A percentile compares a stretch with the other conserved stretches of the same genome.
These are phyloP conservation scores for Gymnoscopelus microlampas DNA, from an alignment of 2,797 vertebrate species.

Conservation along the genomic window DNA sequence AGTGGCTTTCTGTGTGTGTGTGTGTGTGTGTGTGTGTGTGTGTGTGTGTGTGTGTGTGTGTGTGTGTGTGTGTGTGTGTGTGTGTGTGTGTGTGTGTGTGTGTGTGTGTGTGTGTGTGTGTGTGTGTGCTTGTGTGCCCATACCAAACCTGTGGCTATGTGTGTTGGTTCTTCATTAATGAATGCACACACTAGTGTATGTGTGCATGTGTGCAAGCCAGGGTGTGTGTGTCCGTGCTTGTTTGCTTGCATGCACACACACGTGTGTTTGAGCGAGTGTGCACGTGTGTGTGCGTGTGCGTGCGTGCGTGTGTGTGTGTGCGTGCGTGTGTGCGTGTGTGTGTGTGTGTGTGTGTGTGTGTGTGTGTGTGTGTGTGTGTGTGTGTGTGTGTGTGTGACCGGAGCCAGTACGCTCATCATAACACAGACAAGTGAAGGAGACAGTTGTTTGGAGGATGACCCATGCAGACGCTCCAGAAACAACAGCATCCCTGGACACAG, in stretches of 20 bases:
- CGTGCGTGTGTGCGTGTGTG: too few relatives aligned
- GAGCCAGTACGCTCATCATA: slow-evolving; percentile 15
- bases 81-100: background rate
- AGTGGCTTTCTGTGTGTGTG: slow-evolving; percentile 1
- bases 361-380: slow-evolving; percentile 3
- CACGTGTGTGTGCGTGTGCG: slow-evolving; percentile 4
- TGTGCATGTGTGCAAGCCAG: background rate
- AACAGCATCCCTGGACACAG: slow-evolving; percentile 37
- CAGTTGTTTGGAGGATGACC: slow-evolving; percentile 15
- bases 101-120: background rate
- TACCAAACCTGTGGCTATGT: too few relatives aligned
- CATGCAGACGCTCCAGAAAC: slow-evolving; percentile 42
- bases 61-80: background rate
- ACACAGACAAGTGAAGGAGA: slow-evolving; percentile 34
- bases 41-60: slow-evolving; percentile 8
- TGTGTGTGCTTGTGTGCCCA: too few relatives aligned
- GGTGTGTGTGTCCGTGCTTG: background rate
- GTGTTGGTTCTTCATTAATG: too few relatives aligned
- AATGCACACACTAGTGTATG: background rate
- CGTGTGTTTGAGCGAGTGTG: background rate
- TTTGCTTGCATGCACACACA: background rate
- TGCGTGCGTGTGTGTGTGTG: slow-evolving; percentile 1
- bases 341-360: slow-evolving; percentile 5
- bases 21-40: slow-evolving; percentile 7
- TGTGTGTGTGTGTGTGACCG: background rate